Evolutionary conservation across 2,113 vertebrate species (phyloP), one percentile per base, ranked within the genome.

Genomic region (Rhinogobius similis): DNA sequence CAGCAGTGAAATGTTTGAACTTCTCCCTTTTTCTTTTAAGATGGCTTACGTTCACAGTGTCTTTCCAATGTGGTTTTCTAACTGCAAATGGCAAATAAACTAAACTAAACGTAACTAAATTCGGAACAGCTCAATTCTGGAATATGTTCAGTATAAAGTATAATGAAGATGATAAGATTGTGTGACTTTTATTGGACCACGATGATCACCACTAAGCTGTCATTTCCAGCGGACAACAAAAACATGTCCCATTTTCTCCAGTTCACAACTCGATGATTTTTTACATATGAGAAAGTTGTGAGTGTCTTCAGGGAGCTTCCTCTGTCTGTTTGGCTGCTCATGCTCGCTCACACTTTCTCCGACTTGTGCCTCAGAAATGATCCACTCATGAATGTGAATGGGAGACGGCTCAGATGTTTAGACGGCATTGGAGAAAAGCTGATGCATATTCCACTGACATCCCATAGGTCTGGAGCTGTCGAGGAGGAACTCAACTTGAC

Each of bases 221-320:
- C 50, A 23, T 53, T 12, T 53, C 50, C n/a, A 53, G 10, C 50
- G 11, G 21, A 24, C 50, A 53, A 53, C 50, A 75, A 80, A 69
- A 79, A 63, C 70, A 21, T 26, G 68, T 63, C 65, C 55, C 39
- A 26, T 58, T 72, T 67, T 65, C 52, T n/a, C 79, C 9, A 63
- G 63, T 59, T 73, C 80, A 76, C 43, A 50, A 50, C 75, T 65
- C 70, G n/a, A n/a, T 77, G 62, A 7, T 75, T 64, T 88, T 89
- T 90, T 89, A 74, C 87, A 91, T 88, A 83, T 78, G 74, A 82
- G 67, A 83, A 87, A 87, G 78, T 79, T 87, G 67, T 64, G 70
- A 71, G 70, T 67, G 80, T 84, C 88, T 74, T 83, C 70, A 75
- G 87, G 88, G 84, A 84, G 44, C 32, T 23, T 65, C 65, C 9